Evolutionary conservation across 2,113 vertebrate species (phyloP), one percentile per base, ranked within the genome.

Genomic region (Hemichromis elongatus): DNA sequence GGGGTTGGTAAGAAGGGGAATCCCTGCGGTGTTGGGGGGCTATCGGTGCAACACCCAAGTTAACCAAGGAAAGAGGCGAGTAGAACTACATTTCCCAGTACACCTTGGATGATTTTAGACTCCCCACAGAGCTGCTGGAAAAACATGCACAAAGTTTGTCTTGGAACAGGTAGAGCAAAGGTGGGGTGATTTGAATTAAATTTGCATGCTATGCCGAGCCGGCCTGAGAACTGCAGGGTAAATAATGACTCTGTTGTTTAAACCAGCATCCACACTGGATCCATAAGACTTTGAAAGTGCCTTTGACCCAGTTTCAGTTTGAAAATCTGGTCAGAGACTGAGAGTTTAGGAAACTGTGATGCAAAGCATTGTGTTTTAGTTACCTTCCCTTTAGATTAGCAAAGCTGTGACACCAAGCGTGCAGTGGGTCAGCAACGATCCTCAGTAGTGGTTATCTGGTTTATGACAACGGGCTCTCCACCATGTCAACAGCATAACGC

Each of bases 191-290:
- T 89, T 89, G 80, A 81, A 83, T 85, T 33, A 0, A 50, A 59
- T 90, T 90, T 92, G 86, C 87, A 85, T 90, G 78, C 50, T 18
- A 24, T 82, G 42, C 28, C 33, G 11, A 55, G 12, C 16, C 21
- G 54, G n/a, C 18, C 13, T 33, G 21, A 59, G 10, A 78, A 21
- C 57, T 78, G 18, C 47, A 33, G 33, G 24, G 42, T 30, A 75
- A 50, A 75, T 75, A 75, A 75, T 30, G 68, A 50, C 42, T 47
- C 68, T 47, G 42, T 28, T 75, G 10, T 75, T 75, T 75, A 75
- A 75, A 50, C 16, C 18, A 50, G 42, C 42, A 75, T 1, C 42
- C 24, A 73, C 16, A 1, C 68, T 73, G 42, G 16, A 47, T 47
- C 24, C 42, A 12, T 47, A 50, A 75, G 18, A 75, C 68, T 73